Percentiles rank a stretch among this genome's conserved stretches.
These are phyloP conservation scores for Crotalus helleri DNA, from an alignment of 2,113 vertebrate species.

Conservation along the genomic window DNA sequence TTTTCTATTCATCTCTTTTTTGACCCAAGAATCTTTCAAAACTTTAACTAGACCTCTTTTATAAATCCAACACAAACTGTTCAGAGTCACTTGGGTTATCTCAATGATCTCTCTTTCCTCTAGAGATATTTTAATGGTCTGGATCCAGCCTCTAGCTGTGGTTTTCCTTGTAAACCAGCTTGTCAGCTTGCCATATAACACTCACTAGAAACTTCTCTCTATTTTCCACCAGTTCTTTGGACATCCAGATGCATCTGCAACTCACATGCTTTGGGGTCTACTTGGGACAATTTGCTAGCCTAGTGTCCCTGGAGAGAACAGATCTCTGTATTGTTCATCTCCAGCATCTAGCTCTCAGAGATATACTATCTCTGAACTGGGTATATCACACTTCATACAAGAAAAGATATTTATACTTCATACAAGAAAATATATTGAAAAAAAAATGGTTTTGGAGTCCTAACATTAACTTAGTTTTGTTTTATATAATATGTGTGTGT, in stretches of 20 bases:
- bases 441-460: neutral
- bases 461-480: neutral
- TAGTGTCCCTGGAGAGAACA: neutral
- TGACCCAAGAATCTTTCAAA: no score
- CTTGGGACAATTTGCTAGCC: neutral
- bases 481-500: no score
- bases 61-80: no score
- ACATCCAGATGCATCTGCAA: neutral
- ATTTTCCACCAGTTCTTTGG: neutral
- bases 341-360: neutral
- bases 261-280: neutral
- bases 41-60: no score
- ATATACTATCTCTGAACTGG: neutral
- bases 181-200: no score
- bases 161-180: no score
- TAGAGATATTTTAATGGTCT: no score
- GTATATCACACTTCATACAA: neutral
- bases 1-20: no score
- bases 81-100: no score
- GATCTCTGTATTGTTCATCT: neutral
- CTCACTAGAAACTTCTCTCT: no score
- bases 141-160: no score
- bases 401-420: neutral
- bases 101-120: no score
- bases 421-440: neutral